Base-by-base conservation (phyloP, 2,113 vertebrate species). In the Tachuris rubrigastra region DNA sequence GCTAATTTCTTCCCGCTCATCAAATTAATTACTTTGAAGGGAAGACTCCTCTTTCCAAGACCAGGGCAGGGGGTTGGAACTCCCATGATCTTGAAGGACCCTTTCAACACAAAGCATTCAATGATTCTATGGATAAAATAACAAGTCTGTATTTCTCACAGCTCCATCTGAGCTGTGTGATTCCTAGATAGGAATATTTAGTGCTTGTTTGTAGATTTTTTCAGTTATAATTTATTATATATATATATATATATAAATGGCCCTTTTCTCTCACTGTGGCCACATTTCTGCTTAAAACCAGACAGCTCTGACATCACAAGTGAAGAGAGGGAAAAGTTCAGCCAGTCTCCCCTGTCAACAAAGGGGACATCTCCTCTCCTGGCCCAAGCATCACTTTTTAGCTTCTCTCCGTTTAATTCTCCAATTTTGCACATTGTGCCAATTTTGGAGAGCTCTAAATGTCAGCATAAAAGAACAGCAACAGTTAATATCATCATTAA, bases 401-500 rank as follows among this genome's bases (percentile, higher is more conserved):
- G 55, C 33, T 75, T 80, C 37, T 35, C 75, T 12, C 4, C 30
- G 55, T 77, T 95, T 65, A 71, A 86, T 75, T 96, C 89, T 85
- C 65, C 58, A 67, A 21, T 88, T 93, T 81, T 75, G 67, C 85
- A 56, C 52, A 5, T 39, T 31, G 78, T 86, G 92, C 88, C 75
- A 33, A 18, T 86, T 95, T 49, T 39, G 10, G 88, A 90, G 76
- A 2, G 25, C 84, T 93, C 63, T 73, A 88, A 92, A 93, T 88
- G 93, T 93, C 96, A 95, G 65, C 12, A 13, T 50, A 73, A 84
- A 42, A 19, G 17, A 84, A 66, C 52, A 93, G 50, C 44, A 90
- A 41, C 49, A 30, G 74, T 89, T 96, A 87, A 94, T 84, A 41
- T 91, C 84, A 93, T 91, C 94, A 84, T 96, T 96, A 95, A 93